Base-by-base conservation (phyloP, 1,140 invertebrate genomes). In the Papilio aristodemus region DNA sequence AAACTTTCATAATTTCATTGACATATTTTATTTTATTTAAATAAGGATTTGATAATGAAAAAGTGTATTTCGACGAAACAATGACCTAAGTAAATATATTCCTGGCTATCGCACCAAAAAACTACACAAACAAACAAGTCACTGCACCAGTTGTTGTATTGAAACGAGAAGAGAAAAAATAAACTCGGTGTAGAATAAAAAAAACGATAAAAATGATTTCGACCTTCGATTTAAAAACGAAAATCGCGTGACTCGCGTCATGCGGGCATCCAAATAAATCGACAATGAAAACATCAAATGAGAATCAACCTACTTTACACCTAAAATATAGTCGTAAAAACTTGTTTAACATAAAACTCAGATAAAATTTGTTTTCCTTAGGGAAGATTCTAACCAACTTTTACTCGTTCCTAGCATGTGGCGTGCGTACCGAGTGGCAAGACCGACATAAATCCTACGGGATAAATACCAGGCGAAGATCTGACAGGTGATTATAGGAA, bases 251-350 rank as follows among this genome's bases (percentile, higher is more conserved):
- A 66, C 62, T 46, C 22, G 62, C 13, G 39, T 46, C 39, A 46
- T 32, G 63, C 63, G 63, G 22, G 39, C 36, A 46, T 46, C 41
- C 17, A 46, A 46, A 66, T 66, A 66, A 66, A 66, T 66, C 63
- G 41, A 66, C 63, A 66, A 66, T 66, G 41, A 66, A 66, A 66
- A 66, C 63, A 27, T 66, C 63, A 66, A 66, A 66, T 66, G 43
- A 66, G 50, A 66, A 46, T 46, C 63, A 66, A 66, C 63, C 19
- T 46, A 50, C 41, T 46, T 66, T 46, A 17, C 63, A 32, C 41
- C 27, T 66, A 66, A 66, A 66, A 66, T 66, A 66, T 46, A 62
- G 59, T 19, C 27, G 17, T 38, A 36, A 62, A 60, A 62, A 36
- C 59, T 39, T 38, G 27, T 62, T 62, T 38, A 62, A 25, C 46